These are phyloP conservation scores for Pantelozetes paolii DNA, from an alignment of 2,888 invertebrate genomes.

Conservation along the genomic window DNA sequence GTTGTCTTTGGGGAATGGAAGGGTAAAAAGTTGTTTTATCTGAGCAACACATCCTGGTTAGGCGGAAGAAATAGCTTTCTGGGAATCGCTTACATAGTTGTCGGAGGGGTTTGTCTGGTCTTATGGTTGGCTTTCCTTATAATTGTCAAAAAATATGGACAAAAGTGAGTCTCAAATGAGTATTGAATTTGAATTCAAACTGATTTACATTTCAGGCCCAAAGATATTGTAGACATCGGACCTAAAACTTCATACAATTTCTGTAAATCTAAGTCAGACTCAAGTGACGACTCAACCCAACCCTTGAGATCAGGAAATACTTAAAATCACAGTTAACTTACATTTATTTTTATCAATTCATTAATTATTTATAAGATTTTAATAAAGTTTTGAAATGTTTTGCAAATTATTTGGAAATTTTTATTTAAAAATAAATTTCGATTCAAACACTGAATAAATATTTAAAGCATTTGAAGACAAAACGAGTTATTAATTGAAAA, in stretches of 20 bases:
- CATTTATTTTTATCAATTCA: too few relatives aligned
- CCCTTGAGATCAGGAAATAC: neutral
- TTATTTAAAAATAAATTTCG: too few relatives aligned
- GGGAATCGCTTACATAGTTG: conserved; percentile 95
- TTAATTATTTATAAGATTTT: too few relatives aligned
- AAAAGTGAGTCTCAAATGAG: neutral
- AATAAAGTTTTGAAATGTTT: too few relatives aligned
- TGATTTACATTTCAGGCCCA: neutral
- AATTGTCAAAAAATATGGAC: conserved; percentile 78
- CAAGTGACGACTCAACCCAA: neutral
- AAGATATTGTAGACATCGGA: conserved; percentile 21
- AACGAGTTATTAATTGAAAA: too few relatives aligned
- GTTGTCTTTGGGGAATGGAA: conserved; percentile 62
- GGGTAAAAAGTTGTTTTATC: conserved; percentile 87
- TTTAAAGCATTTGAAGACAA: too few relatives aligned
- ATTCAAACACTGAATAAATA: too few relatives aligned
- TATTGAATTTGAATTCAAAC: neutral
- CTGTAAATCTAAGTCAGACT: neutral
- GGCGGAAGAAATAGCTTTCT: conserved; percentile 98
- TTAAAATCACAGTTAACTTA: neutral
- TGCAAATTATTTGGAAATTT: too few relatives aligned
- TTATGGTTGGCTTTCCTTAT: conserved; percentile 85
- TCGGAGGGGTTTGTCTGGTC: conserved; percentile 86
- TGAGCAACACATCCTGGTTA: conserved; percentile 91
- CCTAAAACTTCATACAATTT: conserved; percentile 2